These are phyloP conservation scores for Miopithecus talapoin DNA, from an alignment of 2,797 vertebrate species.

Conservation along the genomic window DNA sequence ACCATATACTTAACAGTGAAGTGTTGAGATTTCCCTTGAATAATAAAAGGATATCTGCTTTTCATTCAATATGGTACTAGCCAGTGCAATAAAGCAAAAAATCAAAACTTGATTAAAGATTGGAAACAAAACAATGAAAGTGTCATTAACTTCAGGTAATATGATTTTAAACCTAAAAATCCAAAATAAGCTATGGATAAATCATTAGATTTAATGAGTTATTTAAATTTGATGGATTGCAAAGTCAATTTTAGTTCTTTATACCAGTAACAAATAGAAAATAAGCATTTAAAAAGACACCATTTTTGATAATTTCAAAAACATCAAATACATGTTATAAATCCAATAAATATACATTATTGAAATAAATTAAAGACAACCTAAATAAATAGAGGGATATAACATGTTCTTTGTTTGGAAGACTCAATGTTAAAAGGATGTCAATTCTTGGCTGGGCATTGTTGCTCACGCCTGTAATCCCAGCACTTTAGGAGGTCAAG, in stretches of 20 bases:
- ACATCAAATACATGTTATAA: neutral
- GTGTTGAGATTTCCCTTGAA: neutral
- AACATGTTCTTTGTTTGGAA: neutral
- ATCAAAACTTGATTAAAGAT: neutral
- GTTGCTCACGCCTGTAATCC: neutral
- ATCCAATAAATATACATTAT: neutral
- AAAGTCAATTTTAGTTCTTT: neutral
- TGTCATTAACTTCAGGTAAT: neutral
- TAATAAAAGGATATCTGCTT: neutral
- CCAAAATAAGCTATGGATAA: neutral
- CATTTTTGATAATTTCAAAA: neutral
- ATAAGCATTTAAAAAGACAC: neutral
- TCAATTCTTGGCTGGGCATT: neutral
- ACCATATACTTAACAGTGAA: neutral
- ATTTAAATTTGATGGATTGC: neutral
- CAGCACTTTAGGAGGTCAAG: neutral
- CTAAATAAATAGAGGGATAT: neutral
- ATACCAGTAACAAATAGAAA: neutral
- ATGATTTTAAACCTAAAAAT: neutral
- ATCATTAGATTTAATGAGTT: neutral
- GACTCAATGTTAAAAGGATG: neutral
- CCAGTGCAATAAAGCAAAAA: neutral
- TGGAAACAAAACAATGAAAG: neutral
- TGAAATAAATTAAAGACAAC: neutral
- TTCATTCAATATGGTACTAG: neutral